Conservation (phyloP, 1,140 invertebrate species). For the Dendrolimus kikuchii region DNA sequence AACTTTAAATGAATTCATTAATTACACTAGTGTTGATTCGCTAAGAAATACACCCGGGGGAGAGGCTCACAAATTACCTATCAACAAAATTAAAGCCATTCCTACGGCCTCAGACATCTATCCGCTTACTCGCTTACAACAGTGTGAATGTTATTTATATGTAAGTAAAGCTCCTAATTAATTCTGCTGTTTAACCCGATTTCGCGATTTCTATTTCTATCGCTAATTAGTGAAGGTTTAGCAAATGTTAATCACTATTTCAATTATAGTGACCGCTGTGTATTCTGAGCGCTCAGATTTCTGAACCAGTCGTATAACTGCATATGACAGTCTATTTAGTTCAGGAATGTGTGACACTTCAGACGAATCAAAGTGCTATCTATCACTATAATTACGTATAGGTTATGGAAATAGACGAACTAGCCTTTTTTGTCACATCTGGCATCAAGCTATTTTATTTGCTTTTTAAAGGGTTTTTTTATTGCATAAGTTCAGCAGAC, state of each 20-base stretch:
- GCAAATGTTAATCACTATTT: too few species aligned
- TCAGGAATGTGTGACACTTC: too few species aligned
- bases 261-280: background rate
- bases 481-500: too few species aligned
- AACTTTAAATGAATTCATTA: slow-evolving; percentile 61
- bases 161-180: slow-evolving; percentile 11
- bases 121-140: slow-evolving; percentile 36
- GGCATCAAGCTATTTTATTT: too few species aligned
- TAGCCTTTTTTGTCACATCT: too few species aligned
- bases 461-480: too few species aligned
- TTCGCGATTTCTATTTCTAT: slow-evolving; percentile 13
- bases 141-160: slow-evolving; percentile 29
- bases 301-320: too few species aligned
- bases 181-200: slow-evolving; percentile 12
- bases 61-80: slow-evolving; percentile 43
- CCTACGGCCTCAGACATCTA: slow-evolving; percentile 32
- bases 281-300: background rate
- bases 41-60: slow-evolving; percentile 43
- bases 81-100: slow-evolving; percentile 49
- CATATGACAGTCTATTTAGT: too few species aligned
- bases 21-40: slow-evolving; percentile 61
- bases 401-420: too few species aligned
- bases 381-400: too few species aligned
- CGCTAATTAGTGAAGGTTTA: slow-evolving; percentile 13
- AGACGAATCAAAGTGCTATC: too few species aligned